These are phyloP conservation scores for Akabosia matsudoensis DNA, from an alignment of 1,140 invertebrate species.

Conservation along the genomic window DNA sequence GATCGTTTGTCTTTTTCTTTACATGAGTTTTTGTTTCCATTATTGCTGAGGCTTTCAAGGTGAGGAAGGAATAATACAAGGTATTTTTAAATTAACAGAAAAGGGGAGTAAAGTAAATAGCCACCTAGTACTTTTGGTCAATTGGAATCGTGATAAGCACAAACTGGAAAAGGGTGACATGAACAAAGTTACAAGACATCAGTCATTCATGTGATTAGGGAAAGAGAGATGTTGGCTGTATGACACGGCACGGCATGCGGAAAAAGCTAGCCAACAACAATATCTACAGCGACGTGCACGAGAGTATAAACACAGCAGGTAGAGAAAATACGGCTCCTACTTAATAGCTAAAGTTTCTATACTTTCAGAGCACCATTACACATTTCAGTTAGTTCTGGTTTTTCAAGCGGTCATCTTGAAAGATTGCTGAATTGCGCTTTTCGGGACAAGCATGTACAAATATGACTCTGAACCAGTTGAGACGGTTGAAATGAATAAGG, in stretches of 20 bases:
- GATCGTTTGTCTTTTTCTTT: too few species aligned
- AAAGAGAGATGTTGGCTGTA: slow-evolving; percentile 1
- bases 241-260: neutral
- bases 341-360: too few species aligned
- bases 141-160: neutral
- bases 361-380: too few species aligned
- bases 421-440: neutral
- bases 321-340: neutral
- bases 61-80: neutral
- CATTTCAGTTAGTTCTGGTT: too few species aligned
- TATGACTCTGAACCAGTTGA: neutral
- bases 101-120: neutral
- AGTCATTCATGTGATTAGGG: slow-evolving; percentile 21
- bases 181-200: slow-evolving; percentile 8
- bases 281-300: neutral
- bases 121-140: neutral
- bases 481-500: slow-evolving; percentile 9
- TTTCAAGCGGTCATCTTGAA: slow-evolving; percentile 20
- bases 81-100: neutral
- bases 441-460: neutral
- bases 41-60: too few species aligned
- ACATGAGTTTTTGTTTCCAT: too few species aligned
- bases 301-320: neutral
- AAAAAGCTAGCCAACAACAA: neutral
- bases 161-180: neutral